Evolutionary conservation across 2,797 vertebrate species (phyloP).

Genomic region (Microhierax caerulescens): DNA sequence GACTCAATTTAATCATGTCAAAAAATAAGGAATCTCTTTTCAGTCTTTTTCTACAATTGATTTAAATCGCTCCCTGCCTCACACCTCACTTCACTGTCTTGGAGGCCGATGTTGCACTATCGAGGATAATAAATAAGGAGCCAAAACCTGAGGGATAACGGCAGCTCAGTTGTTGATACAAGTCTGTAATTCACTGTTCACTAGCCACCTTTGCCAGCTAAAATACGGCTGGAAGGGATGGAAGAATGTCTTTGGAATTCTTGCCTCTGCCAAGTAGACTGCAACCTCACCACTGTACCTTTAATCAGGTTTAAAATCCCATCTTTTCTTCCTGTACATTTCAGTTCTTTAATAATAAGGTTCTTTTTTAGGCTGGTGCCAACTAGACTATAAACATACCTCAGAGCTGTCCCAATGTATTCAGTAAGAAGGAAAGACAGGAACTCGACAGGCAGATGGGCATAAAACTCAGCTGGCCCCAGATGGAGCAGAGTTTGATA

Average conservation of each 20-base stretch:
- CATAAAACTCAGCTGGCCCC: background rate
- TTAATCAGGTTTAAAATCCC: background rate
- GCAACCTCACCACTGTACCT: background rate
- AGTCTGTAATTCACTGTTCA: background rate
- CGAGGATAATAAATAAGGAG: background rate
- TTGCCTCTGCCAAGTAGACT: background rate
- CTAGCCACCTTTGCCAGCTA: background rate
- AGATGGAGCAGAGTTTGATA: background rate
- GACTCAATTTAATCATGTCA: background rate
- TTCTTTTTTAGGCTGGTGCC: background rate
- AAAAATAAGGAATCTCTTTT: background rate
- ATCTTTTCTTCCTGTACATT: background rate
- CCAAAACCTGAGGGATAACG: background rate
- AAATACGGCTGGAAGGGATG: background rate
- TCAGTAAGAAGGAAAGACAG: background rate
- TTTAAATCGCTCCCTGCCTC: background rate
- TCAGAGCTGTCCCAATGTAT: background rate
- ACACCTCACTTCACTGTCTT: background rate
- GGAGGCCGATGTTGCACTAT: background rate
- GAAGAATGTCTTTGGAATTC: background rate
- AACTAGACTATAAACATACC: background rate
- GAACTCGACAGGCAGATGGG: background rate
- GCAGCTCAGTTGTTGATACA: background rate
- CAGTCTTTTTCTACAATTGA: background rate
- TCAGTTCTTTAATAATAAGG: background rate